Percentiles rank a stretch among this genome's conserved stretches.
Evolutionary conservation across 2,888 invertebrate species (phyloP).

Genomic region (Idaea dimidiata): DNA sequence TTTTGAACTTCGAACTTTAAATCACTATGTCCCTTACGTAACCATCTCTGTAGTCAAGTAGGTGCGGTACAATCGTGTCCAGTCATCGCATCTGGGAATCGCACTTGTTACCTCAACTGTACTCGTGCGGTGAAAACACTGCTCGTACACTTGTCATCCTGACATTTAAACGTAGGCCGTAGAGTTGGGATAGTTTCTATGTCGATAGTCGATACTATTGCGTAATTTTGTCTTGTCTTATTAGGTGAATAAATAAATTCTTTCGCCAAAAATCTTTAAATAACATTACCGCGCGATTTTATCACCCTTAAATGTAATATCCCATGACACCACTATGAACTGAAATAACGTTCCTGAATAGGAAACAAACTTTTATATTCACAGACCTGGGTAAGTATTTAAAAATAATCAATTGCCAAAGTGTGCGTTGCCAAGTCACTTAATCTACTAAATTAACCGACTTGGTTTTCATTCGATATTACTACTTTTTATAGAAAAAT

Average conservation of each 20-base stretch:
- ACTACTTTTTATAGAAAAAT: no score
- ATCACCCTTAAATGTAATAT: background rate
- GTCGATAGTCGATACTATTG: background rate
- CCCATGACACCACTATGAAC: background rate
- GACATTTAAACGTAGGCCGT: conserved; percentile 17
- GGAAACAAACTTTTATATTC: background rate
- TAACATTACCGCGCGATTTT: background rate
- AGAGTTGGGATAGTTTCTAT: conserved; percentile 4
- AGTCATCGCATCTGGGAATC: conserved; percentile 68
- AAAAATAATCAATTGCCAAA: no score
- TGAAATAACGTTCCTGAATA: no score
- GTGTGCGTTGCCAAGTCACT: no score
- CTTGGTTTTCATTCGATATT: no score
- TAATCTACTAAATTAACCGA: no score
- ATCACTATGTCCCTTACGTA: background rate
- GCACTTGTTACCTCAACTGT: conserved; percentile 49
- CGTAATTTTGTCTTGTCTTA: background rate
- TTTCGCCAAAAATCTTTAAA: background rate
- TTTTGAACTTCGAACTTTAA: conserved; percentile 3
- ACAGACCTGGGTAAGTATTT: background rate
- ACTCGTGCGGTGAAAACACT: conserved; percentile 55
- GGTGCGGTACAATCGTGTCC: conserved; percentile 33
- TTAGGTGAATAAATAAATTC: background rate
- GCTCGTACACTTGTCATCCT: conserved; percentile 49
- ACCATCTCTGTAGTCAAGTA: background rate